A percentile compares a stretch with the other conserved stretches of the same genome.
Conservation (phyloP, 1,140 invertebrate species). For the Notospermus geniculatus region DNA sequence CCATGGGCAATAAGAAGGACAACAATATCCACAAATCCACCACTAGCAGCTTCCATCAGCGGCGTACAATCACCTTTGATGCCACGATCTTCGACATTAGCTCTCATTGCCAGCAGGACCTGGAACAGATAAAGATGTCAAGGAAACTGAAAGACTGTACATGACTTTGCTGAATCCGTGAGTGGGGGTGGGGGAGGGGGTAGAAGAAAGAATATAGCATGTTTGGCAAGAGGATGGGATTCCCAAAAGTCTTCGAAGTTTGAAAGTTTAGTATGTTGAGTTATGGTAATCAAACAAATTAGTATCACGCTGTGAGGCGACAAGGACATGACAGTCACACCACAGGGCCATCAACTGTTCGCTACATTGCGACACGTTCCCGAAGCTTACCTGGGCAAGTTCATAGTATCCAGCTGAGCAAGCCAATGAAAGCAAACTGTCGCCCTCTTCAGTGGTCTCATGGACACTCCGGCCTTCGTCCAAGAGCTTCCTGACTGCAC, state of each 20-base stretch:
- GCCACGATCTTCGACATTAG: constrained; percentile 93
- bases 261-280: too few relatives aligned
- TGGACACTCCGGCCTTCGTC: constrained; percentile 93
- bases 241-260: too few relatives aligned
- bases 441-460: constrained; percentile 94
- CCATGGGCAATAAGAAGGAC: constrained; percentile 84
- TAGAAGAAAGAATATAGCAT: too few relatives aligned
- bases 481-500: constrained; percentile 74
- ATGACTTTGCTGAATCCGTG: too few relatives aligned
- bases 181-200: too few relatives aligned
- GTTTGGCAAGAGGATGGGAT: too few relatives aligned
- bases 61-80: constrained; percentile 95
- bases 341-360: too few relatives aligned
- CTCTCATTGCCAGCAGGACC: constrained; percentile 93
- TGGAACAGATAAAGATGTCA: constrained; percentile 54
- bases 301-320: not conserved
- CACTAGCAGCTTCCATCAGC: constrained; percentile 93
- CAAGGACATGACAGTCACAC: not conserved
- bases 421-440: constrained; percentile 94
- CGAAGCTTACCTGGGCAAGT: constrained; percentile 68
- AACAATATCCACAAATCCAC: constrained; percentile 93
- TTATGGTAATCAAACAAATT: not conserved
- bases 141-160: not conserved
- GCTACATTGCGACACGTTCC: not conserved
- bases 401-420: constrained; percentile 97